These are phyloP conservation scores for Helicoverpa zea DNA, from an alignment of 1,140 invertebrate genomes.

Conservation along the genomic window DNA sequence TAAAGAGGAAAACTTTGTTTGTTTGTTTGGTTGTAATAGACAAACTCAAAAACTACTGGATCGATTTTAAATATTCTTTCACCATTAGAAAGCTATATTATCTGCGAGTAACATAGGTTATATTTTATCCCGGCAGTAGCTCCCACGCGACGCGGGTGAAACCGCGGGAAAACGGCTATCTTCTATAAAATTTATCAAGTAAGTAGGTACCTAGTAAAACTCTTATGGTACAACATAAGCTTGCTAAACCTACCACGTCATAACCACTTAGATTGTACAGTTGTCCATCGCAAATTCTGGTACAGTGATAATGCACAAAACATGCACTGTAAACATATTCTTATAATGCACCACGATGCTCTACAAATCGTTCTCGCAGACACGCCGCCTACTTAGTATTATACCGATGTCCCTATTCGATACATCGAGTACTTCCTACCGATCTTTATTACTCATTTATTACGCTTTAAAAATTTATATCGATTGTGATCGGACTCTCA, in stretches of 20 bases:
- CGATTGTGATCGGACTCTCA: constrained; percentile 35
- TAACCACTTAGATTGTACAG: constrained; percentile 68
- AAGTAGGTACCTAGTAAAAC: too few relatives aligned
- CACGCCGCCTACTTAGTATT: background rate
- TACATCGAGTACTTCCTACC: constrained; percentile 2
- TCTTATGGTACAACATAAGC: background rate
- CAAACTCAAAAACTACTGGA: too few relatives aligned
- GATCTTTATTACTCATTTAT: constrained; percentile 42
- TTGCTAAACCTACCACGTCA: background rate
- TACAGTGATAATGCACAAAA: constrained; percentile 62
- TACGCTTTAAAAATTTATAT: constrained; percentile 31
- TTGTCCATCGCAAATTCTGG: constrained; percentile 69
- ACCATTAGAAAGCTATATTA: too few relatives aligned
- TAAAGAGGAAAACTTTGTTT: too few relatives aligned
- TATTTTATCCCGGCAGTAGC: too few relatives aligned
- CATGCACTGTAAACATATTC: constrained; percentile 46
- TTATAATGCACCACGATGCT: constrained; percentile 17
- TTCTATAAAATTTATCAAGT: too few relatives aligned
- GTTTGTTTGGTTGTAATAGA: too few relatives aligned
- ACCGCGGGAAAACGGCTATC: too few relatives aligned
- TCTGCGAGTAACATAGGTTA: too few relatives aligned
- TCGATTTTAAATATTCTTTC: too few relatives aligned
- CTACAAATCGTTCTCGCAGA: constrained; percentile 10
- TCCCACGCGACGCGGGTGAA: too few relatives aligned
- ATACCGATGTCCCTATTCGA: background rate